phyloP scores from a whole-genome alignment of 2,113 vertebrate species.

The Naja naja region DNA sequence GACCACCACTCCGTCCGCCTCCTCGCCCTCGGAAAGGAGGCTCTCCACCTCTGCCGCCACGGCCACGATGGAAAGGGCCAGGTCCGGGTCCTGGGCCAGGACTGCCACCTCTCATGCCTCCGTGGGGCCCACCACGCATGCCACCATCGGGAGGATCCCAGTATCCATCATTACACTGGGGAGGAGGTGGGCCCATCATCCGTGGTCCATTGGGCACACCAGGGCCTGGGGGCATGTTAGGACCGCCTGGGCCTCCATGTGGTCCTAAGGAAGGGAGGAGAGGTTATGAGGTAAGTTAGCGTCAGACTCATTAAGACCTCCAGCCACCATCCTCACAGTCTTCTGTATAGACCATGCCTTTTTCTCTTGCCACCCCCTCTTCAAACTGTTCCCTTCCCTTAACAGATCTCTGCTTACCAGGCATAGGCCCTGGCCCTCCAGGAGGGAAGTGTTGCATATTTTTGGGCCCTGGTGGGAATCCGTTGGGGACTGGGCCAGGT shows the following conservation, averaged over 20 bases:
- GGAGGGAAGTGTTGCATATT: constrained; percentile 84
- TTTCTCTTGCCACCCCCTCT: fast-evolving
- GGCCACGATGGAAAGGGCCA: constrained; percentile 76
- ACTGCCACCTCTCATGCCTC: constrained; percentile 62
- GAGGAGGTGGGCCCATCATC: constrained; percentile 87
- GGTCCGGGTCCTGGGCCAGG: constrained; percentile 55
- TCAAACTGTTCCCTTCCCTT: background rate
- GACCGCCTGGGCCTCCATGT: constrained; percentile 62
- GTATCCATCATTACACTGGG: constrained; percentile 80
- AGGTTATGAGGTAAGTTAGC: background rate
- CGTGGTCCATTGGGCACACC: constrained; percentile 74
- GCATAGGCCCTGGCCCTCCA: constrained; percentile 72
- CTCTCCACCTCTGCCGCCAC: constrained; percentile 81
- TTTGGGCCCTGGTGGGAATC: constrained; percentile 80
- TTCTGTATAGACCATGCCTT: no score
- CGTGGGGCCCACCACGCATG: constrained; percentile 82
- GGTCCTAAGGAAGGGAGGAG: constrained; percentile 47
- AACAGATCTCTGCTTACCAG: constrained; percentile 50
- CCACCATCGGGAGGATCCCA: constrained; percentile 83
- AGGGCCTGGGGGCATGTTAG: constrained; percentile 55
- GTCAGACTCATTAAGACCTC: background rate
- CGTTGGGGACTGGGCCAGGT: constrained; percentile 81
- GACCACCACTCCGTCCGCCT: constrained; percentile 68
- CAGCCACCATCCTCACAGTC: background rate
- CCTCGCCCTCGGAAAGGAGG: constrained; percentile 80